Base-by-base conservation (phyloP, 2,888 invertebrate species). In the Acrobeloides nanus region DNA sequence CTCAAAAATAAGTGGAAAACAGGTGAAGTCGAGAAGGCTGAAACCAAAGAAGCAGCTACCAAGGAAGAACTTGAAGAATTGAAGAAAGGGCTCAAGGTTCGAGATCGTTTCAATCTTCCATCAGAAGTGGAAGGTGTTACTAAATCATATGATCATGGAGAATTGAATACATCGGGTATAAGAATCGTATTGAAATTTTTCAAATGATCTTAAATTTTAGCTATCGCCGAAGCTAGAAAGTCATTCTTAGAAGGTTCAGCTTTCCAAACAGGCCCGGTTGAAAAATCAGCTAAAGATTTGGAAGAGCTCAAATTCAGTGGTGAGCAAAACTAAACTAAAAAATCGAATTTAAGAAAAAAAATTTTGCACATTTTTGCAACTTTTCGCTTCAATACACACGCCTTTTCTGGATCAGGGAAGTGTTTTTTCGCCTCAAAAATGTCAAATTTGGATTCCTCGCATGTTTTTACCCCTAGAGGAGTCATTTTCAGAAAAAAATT, bases 1-100 rank as follows among this genome's bases (percentile, higher is more conserved):
- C 59, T 74, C 37, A 73, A 73, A 46, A 63, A 66, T 44, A 73
- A 71, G 41, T 73, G 73, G 73, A 68, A 72, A 57, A 68, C 70
- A 15, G 73, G 73, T 18, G 66, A 66, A 33, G 66, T 73, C 21
- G 68, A 69, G 54, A 65, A 58, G 1, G 69, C 73, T 8, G 64
- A 68, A 43, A 38, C 25, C 4, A 53, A 58, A 32, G 66, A 67
- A 26, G 62, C 58, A 6, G 60, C 57, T 1, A 58, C 62, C 18
- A 61, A 60, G 31, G 58, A 59, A 41, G 72, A 73, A 38, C 51
- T 73, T 27, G 72, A 73, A 37, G 67, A 63, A 32, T 57, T 73
- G 27, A 65, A 66, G 59, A 68, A 67, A 26, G 65, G 66, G 15
- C 51, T 57, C 10, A 63, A 64, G 3, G 66, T 73, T 21, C 65